phyloP scores from a whole-genome alignment of 2,888 invertebrate genomes.

The Apodemia mormo region DNA sequence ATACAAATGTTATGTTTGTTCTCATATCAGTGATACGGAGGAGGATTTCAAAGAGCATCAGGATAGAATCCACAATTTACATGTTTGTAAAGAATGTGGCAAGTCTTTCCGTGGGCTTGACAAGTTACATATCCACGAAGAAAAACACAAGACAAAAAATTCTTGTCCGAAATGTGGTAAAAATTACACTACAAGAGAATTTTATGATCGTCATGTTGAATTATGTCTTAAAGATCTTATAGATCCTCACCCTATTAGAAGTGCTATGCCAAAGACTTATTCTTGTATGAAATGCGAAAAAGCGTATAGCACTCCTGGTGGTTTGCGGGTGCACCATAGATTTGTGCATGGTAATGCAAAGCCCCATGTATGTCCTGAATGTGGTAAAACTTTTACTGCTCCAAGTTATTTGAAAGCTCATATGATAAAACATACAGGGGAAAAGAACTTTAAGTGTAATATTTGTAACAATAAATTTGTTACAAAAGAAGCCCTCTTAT shows the following conservation, averaged over 20 bases:
- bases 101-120: constrained; percentile 56
- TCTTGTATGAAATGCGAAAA: constrained; percentile 64
- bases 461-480: constrained; percentile 64
- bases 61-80: constrained; percentile 47
- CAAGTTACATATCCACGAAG: constrained; percentile 59
- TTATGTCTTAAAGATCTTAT: constrained; percentile 57
- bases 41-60: constrained; percentile 54
- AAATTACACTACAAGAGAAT: constrained; percentile 61
- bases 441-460: constrained; percentile 66
- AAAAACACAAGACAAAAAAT: constrained; percentile 57
- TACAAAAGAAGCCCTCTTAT: constrained; percentile 67
- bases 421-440: constrained; percentile 69
- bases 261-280: constrained; percentile 51
- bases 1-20: constrained; percentile 55
- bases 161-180: constrained; percentile 70
- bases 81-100: constrained; percentile 65
- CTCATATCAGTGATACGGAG: constrained; percentile 46
- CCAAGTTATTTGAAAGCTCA: constrained; percentile 68
- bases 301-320: constrained; percentile 65
- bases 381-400: constrained; percentile 70
- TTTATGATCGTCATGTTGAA: constrained; percentile 60
- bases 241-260: constrained; percentile 66
- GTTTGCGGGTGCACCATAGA: constrained; percentile 63
- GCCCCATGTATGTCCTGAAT: constrained; percentile 61
- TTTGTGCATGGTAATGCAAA: constrained; percentile 68